Base-by-base conservation (phyloP, 2,113 vertebrate genomes). In the Axis porcinus region DNA sequence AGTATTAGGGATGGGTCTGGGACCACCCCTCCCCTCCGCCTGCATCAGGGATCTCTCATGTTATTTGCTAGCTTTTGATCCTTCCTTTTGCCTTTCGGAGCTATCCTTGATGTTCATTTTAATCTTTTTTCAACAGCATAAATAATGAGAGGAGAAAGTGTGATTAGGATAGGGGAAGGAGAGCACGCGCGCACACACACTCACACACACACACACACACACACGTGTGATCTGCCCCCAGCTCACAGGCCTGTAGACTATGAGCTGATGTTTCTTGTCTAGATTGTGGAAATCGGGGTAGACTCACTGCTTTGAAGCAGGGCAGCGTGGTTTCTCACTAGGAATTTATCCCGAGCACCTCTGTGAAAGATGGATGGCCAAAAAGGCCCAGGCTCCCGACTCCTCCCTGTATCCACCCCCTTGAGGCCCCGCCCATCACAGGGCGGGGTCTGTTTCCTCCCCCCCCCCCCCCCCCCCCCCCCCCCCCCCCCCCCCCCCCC, bases 121-220 rank as follows among this genome's bases (percentile, higher is more conserved):
- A 62, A 88, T 74, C 25, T 67, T 85, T 50, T 58, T 62, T 81
- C 83, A 93, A 16, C 23, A 70, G 43, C 50, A 33, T 50, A 62
- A 64, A 90, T 50, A 45, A 11, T 74, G 21, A 87, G 50, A 90
- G 55, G 74, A 89, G 84, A n/a, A 76, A 30, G 9, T 7, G 1
- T 78, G 88, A 30, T 43, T 36, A n/a, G 33, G 36, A 5, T 40
- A 6, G 36, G 25, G 28, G 14, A 30, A 17, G 2, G 28, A 14
- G 14, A 15, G 43, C 12, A 0, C 6, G 14, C 0, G 1, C 23
- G 0, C 11, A 0, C 57, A 0, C 57, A 13, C 57, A 30, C 27
- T 28, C 58, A 62, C 60, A 62, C 28, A 62, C 60, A 62, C 60
- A 33, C 60, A 2, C 23, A 25, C 14, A 6, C 3, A 15, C 8